Evolutionary conservation across 2,888 invertebrate genomes (phyloP).

Genomic region (Chloromyia formosa): DNA sequence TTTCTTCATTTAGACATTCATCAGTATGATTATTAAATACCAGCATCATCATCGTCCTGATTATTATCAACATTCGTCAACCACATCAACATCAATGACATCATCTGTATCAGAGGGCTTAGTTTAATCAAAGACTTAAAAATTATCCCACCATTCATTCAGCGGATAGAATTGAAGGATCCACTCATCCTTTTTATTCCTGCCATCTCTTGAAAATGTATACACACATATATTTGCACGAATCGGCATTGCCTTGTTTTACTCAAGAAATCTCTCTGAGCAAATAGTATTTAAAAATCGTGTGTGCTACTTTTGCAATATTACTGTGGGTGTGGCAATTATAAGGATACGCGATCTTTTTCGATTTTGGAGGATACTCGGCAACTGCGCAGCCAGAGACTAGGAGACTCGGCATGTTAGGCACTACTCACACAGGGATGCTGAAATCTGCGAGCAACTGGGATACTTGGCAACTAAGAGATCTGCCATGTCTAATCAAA

Average conservation of each 20-base stretch:
- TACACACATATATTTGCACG: background rate
- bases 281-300: slow-evolving; percentile 16
- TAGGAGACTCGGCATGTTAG: no score
- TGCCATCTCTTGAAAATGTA: slow-evolving; percentile 24
- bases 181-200: slow-evolving; percentile 46
- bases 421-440: no score
- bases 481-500: no score
- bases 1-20: slow-evolving; percentile 15
- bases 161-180: slow-evolving; percentile 49
- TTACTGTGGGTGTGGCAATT: background rate
- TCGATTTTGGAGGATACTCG: no score
- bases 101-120: slow-evolving; percentile 49
- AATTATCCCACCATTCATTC: slow-evolving; percentile 55
- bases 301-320: slow-evolving; percentile 33
- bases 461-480: no score
- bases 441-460: no score
- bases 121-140: slow-evolving; percentile 53
- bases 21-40: slow-evolving; percentile 23
- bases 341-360: no score
- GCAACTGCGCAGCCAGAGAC: no score
- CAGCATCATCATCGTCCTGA: slow-evolving; percentile 11
- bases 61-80: slow-evolving; percentile 20
- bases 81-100: slow-evolving; percentile 35
- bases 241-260: slow-evolving; percentile 14
- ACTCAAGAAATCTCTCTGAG: background rate